Evolutionary conservation across 2,797 vertebrate genomes (phyloP), one percentile per base, ranked within the genome.

Genomic region (Okamejei kenojei): DNA sequence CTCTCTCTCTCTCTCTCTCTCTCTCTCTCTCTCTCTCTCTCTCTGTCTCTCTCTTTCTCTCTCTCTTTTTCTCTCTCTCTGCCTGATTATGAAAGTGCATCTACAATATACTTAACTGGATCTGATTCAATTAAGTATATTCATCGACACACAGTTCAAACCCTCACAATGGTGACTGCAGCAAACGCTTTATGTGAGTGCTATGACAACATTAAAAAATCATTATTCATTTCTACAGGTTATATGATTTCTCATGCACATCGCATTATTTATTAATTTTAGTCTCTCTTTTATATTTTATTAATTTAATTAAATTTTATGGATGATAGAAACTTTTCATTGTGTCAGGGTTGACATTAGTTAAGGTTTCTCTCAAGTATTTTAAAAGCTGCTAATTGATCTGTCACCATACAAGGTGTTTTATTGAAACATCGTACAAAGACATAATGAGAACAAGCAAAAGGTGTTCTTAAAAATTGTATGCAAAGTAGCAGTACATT

Each of bases 231-330:
- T 92, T 92, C 90, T 76, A 92, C 90, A 92, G 73, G 90, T 92
- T 92, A 92, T 92, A 74, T 92, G 90, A 68, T 92, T 92, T 54
- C 73, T 92, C 90, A 92, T 74, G 90, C 90, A 92, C 35, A 76
- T 92, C 90, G 45, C 90, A 92, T 92, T 92, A 92, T 92, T 92
- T 92, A 92, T 92, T 92, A 74, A 92, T 92, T 92, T 92, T 92
- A 74, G 90, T 92, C 90, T 92, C 90, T 26, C 73, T 92, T 92
- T 92, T 92, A 92, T 92, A 92, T 92, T 92, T 92, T 92, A 92
- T 92, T 92, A 92, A 92, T 92, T 92, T 92, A 92, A 92, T 92
- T 92, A 91, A 74, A 91, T 91, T 71, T 76, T 92, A 76, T 92
- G 90, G 90, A 74, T 92, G 90, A 76, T 92, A 92, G 71, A 92